phyloP scores from a whole-genome alignment of 2,797 vertebrate genomes.

The Clarias laeviceps region DNA sequence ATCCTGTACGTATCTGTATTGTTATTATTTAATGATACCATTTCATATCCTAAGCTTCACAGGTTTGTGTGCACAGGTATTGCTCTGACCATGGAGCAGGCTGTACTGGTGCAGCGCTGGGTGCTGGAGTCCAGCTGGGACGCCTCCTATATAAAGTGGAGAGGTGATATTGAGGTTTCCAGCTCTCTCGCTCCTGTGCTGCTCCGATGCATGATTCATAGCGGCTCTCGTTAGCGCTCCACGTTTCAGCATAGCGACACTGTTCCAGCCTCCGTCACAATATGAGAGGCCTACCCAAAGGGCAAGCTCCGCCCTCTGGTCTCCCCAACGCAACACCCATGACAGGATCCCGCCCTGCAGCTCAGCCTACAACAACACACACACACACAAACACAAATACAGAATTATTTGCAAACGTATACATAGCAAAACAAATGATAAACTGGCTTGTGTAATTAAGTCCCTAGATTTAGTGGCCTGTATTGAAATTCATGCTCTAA shows the following conservation, averaged over 20 bases:
- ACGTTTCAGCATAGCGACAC: slow-evolving; percentile 74
- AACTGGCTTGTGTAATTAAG: background rate
- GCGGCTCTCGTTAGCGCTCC: slow-evolving; percentile 70
- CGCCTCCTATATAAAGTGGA: slow-evolving; percentile 82
- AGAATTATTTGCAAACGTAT: too few species aligned
- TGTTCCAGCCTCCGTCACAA: slow-evolving; percentile 88
- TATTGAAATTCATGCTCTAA: background rate
- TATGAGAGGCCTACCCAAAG: slow-evolving; percentile 86
- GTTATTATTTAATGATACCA: background rate
- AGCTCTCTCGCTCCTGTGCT: slow-evolving; percentile 46
- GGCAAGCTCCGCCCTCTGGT: slow-evolving; percentile 72
- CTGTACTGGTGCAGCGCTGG: slow-evolving; percentile 68
- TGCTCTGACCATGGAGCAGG: slow-evolving; percentile 80
- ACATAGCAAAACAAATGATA: background rate
- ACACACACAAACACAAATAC: background rate
- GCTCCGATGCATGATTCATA: slow-evolving; percentile 76
- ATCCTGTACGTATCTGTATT: background rate
- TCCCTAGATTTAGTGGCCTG: background rate
- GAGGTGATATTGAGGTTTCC: slow-evolving; percentile 75
- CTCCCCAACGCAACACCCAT: slow-evolving; percentile 74
- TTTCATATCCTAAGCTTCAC: background rate
- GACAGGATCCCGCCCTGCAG: slow-evolving; percentile 83
- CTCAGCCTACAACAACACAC: slow-evolving; percentile 73
- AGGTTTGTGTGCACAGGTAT: background rate
- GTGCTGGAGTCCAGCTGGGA: slow-evolving; percentile 74